Evolutionary conservation across 2,113 vertebrate species (phyloP).

Genomic region (Pipra filicauda): DNA sequence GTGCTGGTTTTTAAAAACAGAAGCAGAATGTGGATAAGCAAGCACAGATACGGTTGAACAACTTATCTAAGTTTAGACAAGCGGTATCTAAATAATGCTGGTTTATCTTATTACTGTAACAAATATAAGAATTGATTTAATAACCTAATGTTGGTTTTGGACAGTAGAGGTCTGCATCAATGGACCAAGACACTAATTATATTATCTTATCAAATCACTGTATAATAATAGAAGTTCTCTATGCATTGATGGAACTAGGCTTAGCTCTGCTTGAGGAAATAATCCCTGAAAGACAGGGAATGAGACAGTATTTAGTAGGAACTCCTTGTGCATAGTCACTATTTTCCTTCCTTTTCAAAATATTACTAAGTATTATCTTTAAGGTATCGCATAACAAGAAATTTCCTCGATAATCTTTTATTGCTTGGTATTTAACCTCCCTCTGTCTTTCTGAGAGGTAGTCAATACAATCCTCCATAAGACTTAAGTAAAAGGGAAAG

Average conservation of each 20-base stretch:
- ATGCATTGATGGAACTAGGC: neutral
- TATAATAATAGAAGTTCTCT: constrained; percentile 27
- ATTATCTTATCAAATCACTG: constrained; percentile 48
- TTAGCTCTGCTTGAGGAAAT: constrained; percentile 2
- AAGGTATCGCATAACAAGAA: neutral
- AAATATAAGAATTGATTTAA: constrained; percentile 30
- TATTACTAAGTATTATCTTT: neutral
- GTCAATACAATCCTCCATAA: constrained; percentile 15
- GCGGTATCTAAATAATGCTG: constrained; percentile 18
- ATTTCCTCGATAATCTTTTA: neutral
- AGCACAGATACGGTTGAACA: neutral
- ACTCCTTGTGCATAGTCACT: neutral
- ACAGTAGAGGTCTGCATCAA: constrained; percentile 24
- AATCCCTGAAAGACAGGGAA: neutral
- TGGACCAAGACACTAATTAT: constrained; percentile 28
- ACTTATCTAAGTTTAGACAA: constrained; percentile 54
- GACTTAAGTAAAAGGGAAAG: neutral
- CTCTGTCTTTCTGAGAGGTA: neutral
- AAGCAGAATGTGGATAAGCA: constrained; percentile 26
- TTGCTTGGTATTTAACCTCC: neutral
- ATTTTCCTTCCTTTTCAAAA: constrained; percentile 25
- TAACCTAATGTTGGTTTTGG: constrained; percentile 53
- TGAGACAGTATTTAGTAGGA: neutral
- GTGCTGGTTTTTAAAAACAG: constrained; percentile 21
- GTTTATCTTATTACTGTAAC: constrained; percentile 41